Evolutionary conservation across 2,888 invertebrate species (phyloP), one percentile per base, ranked within the genome.

Genomic region (Meganola albula): DNA sequence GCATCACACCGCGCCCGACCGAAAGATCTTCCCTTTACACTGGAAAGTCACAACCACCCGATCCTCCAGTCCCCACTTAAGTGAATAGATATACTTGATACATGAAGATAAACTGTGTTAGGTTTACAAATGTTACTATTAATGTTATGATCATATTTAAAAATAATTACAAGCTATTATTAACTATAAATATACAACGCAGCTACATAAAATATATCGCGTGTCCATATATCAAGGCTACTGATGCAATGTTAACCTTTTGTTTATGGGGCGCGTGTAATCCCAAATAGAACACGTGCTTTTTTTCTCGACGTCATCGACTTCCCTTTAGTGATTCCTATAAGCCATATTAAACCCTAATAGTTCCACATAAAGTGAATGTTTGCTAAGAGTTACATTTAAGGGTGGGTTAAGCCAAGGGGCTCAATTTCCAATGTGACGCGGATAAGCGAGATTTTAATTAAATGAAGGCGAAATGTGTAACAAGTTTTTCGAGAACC

Each of bases 241-340:
- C 57, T 66, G 65, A 64, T 63, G 69, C 68, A 69, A 73, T 63
- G 63, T 73, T 74, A 74, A 75, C 76, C 77, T 79, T 70, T 82
- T 80, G 80, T 83, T 83, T 79, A 77, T 67, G 62, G 72, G 70
- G 72, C 69, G 71, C 66, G 63, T 78, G 82, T 84, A 84, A 85
- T 84, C 83, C 79, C 75, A 74, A 77, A 80, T 75, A 77, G 77
- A 80, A 84, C 84, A 83, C 83, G 83, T 83, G 83, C 72, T 78
- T 83, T 83, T 79, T 84, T 82, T 80, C 84, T 70, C 82, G 77
- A 61, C 72, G 63, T 69, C 68, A 59, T 55, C 57, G 56, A 18
- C 60, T 53, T 53, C 63, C 57, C 63, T 55, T 34, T 35, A 39
- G 27, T 27, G 23, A 22, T 30, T 25, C 10, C 13, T 18, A 11